Conservation (phyloP, 2,888 invertebrate genomes). For the Ochropleura leucogaster region DNA sequence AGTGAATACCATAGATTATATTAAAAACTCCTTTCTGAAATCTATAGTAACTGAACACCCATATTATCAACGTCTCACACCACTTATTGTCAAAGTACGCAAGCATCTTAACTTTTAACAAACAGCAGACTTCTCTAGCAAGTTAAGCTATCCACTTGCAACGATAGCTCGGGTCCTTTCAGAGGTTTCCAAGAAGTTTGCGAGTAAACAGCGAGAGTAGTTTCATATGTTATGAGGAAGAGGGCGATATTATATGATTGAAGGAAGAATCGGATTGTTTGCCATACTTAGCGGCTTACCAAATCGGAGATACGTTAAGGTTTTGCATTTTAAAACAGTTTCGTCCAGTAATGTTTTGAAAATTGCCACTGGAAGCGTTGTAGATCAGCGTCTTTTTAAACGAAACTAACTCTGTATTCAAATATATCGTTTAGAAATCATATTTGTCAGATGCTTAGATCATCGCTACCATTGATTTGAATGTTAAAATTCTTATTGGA, state of each 20-base stretch:
- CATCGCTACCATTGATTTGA: too few relatives aligned
- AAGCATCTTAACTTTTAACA: slow-evolving; percentile 23
- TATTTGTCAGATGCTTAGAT: too few relatives aligned
- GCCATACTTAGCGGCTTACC: not conserved
- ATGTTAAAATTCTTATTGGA: too few relatives aligned
- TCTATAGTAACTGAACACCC: not conserved
- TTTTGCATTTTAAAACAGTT: not conserved
- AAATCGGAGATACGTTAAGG: not conserved
- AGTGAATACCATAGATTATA: too few relatives aligned
- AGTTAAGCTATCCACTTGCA: slow-evolving; percentile 27
- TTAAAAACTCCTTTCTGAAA: too few relatives aligned
- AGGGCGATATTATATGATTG: slow-evolving; percentile 2
- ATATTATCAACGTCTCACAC: not conserved
- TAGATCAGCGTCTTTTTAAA: too few relatives aligned
- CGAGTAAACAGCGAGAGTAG: slow-evolving; percentile 18
- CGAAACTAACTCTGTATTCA: too few relatives aligned
- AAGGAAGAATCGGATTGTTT: not conserved
- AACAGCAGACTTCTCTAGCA: not conserved
- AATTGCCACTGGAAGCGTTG: too few relatives aligned
- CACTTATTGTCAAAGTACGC: not conserved
- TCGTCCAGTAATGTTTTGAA: not conserved
- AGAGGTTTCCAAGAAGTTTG: slow-evolving; percentile 36
- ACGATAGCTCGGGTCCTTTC: slow-evolving; percentile 38
- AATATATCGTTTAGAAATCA: too few relatives aligned
- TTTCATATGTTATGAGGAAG: slow-evolving; percentile 4